Evolutionary conservation across 2,888 invertebrate genomes (phyloP).

Genomic region (Tetranychus truncatus): DNA sequence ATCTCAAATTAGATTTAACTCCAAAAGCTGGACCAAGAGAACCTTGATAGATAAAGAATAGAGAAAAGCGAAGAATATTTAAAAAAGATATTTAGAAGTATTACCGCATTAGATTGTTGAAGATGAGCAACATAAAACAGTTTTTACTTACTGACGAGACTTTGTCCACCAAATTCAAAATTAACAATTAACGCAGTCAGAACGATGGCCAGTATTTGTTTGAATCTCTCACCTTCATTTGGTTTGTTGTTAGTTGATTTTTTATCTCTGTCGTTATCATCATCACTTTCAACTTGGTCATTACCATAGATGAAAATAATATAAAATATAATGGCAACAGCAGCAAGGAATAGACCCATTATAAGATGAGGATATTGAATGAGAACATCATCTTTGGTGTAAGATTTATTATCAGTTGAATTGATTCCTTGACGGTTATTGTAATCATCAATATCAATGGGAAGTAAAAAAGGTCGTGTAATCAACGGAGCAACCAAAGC

Average conservation of each 20-base stretch:
- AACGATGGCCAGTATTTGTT: not conserved
- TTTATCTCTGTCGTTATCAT: too few relatives aligned
- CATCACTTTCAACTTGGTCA: too few relatives aligned
- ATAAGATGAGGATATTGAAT: not conserved
- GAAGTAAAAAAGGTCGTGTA: not conserved
- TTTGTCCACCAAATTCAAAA: not conserved
- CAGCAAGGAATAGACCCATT: not conserved
- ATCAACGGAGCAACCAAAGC: not conserved
- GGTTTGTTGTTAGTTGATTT: too few relatives aligned
- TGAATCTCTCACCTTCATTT: too few relatives aligned
- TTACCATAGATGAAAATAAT: too few relatives aligned
- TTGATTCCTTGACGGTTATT: not conserved
- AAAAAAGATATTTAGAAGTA: too few relatives aligned
- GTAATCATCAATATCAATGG: not conserved
- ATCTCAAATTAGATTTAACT: not conserved
- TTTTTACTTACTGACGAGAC: not conserved
- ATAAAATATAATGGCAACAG: not conserved
- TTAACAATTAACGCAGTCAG: not conserved
- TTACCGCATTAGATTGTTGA: not conserved
- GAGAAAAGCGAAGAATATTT: too few relatives aligned
- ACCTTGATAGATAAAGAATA: not conserved
- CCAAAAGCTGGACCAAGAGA: not conserved
- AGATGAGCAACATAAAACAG: not conserved
- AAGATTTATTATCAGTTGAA: not conserved
- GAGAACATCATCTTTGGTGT: not conserved